Evolutionary conservation across 2,888 invertebrate genomes (phyloP).

Genomic region (Athripsodes cinereus): DNA sequence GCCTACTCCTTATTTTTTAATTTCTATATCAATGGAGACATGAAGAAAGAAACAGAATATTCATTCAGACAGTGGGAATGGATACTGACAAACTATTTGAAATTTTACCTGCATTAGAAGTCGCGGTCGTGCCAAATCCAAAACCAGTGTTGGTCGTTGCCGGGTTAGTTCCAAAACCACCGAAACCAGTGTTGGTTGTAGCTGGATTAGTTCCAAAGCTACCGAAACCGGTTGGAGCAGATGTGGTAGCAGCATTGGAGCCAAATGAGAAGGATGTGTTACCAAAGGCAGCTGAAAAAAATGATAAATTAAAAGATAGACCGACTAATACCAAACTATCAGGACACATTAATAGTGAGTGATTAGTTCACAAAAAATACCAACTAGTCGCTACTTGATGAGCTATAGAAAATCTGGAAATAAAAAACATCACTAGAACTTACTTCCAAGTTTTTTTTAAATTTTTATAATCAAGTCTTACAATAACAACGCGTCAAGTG

Average conservation of each 20-base stretch:
- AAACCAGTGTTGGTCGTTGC: conserved; percentile 34
- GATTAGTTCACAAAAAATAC: no score
- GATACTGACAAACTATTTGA: no score
- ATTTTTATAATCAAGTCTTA: no score
- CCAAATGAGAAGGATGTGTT: conserved; percentile 38
- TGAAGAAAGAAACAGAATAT: background rate
- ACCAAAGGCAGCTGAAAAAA: conserved; percentile 37
- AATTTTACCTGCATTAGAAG: background rate
- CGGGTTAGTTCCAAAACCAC: conserved; percentile 29
- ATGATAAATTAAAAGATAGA: background rate
- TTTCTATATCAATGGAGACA: background rate
- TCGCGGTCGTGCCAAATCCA: background rate
- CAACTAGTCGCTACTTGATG: no score
- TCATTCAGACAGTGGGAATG: background rate
- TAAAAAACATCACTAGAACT: no score
- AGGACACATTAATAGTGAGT: no score
- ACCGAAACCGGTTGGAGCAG: conserved; percentile 43
- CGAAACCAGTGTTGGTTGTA: conserved; percentile 33
- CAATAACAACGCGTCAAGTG: no score
- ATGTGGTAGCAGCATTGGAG: conserved; percentile 46
- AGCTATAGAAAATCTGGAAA: no score
- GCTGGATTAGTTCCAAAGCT: conserved; percentile 42
- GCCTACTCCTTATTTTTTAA: no score
- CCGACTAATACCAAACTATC: no score
- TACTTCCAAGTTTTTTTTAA: no score